Percentiles rank a stretch among this genome's conserved stretches.
Evolutionary conservation across 2,113 vertebrate species (phyloP).

Genomic region (Castor canadensis): DNA sequence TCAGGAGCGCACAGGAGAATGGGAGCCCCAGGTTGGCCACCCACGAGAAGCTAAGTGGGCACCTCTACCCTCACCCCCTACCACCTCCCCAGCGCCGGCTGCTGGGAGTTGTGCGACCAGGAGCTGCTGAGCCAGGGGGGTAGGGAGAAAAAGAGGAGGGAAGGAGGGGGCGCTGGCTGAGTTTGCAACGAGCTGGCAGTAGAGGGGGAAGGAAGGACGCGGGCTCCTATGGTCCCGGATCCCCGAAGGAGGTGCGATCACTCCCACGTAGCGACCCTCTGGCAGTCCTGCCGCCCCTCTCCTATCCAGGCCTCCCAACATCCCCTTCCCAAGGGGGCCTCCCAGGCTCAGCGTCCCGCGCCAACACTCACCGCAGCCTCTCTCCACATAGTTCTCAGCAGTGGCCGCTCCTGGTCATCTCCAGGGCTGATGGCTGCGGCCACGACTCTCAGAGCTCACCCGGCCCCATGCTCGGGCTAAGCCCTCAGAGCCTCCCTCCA

Average conservation of each 20-base stretch:
- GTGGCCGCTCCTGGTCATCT: constrained; percentile 79
- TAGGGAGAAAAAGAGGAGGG: constrained; percentile 12
- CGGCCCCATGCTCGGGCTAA: constrained; percentile 60
- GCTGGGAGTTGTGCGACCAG: constrained; percentile 65
- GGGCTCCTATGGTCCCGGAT: constrained; percentile 55
- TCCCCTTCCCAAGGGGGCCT: neutral
- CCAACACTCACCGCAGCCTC: constrained; percentile 95
- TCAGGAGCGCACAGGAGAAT: neutral
- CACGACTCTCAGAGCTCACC: constrained; percentile 64
- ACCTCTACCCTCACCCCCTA: constrained; percentile 61
- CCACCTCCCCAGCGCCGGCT: constrained; percentile 58
- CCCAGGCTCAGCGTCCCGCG: constrained; percentile 52
- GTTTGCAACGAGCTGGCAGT: constrained; percentile 70
- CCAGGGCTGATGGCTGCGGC: constrained; percentile 70
- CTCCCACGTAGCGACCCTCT: constrained; percentile 71
- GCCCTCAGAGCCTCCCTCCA: constrained; percentile 32
- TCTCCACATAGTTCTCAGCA: constrained; percentile 90
- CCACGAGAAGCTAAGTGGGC: constrained; percentile 60
- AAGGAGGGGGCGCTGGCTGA: constrained; percentile 58
- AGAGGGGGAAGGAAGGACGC: constrained; percentile 67
- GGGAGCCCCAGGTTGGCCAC: constrained; percentile 50
- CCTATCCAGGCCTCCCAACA: constrained; percentile 22
- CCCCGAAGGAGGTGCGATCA: constrained; percentile 60
- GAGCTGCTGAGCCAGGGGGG: constrained; percentile 30
- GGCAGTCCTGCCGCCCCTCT: constrained; percentile 17